Evolutionary conservation across 2,113 vertebrate genomes (phyloP), one percentile per base, ranked within the genome.

Genomic region (Chionodraco myersi): DNA sequence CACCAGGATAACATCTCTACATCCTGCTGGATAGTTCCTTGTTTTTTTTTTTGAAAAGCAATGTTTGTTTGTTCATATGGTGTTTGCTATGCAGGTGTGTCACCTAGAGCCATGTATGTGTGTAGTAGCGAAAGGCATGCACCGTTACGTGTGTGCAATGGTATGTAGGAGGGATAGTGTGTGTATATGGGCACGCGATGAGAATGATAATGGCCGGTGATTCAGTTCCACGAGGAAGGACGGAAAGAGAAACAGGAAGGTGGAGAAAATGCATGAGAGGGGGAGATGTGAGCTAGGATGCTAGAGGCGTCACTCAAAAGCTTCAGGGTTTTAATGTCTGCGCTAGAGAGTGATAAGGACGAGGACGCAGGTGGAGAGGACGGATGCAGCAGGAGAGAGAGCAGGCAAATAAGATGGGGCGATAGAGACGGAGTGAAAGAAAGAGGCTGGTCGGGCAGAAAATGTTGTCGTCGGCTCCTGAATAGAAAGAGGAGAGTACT

Each of bases 401-500:
- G 53, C 68, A 52, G 18, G 34, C 13, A n/a, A 64, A 45, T 3
- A 21, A 78, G 56, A 75, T 58, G n/a, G 14, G 51, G 51, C 14
- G 30, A 48, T 34, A 44, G 73, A 75, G 45, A 71, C 0, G 2
- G 41, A 77, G 53, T 52, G 69, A 52, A 64, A 83, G 48, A 61
- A 74, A 79, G 84, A 75, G 81, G 62, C 71, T 79, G 65, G 85
- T 87, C 71, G 58, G 61, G 73, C 80, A 79, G 79, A 88, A 91
- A 85, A 85, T 79, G 77, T 83, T 74, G 70, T 82, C 82, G 80
- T 66, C 45, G 44, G 48, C 16, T 72, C 6, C n/a, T 75, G 45
- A 73, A 70, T 61, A 45, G 68, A 57, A 78, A 72, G 57, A 62
- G 16, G 63, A 67, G 52, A 23, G 78, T n/a, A n/a, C 67, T 62